Conservation (phyloP, 1,140 invertebrate species). For the Atta texana region DNA sequence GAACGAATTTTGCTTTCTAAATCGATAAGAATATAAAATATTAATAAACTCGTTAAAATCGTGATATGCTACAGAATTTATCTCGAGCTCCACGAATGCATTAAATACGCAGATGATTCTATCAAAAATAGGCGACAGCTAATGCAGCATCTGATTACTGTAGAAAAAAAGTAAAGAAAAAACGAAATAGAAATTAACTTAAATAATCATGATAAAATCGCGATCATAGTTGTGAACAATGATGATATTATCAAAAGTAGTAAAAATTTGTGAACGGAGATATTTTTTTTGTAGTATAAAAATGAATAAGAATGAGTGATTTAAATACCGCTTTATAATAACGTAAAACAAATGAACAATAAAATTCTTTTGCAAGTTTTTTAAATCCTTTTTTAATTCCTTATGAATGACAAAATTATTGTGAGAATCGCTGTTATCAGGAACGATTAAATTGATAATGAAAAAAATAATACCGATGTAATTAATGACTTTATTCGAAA, state of each 20-base stretch:
- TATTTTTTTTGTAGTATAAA: conserved; percentile 18
- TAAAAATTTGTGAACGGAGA: background rate
- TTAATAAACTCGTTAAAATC: background rate
- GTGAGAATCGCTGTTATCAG: background rate
- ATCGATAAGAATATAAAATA: background rate
- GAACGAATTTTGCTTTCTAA: background rate
- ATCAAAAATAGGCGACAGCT: background rate
- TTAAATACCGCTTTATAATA: background rate
- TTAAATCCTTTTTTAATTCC: background rate
- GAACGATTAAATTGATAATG: background rate
- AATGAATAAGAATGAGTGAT: background rate
- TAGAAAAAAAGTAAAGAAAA: conserved; percentile 22
- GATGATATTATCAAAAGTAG: background rate
- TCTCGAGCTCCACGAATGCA: background rate
- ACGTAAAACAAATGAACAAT: background rate
- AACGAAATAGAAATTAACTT: background rate
- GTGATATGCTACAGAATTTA: background rate
- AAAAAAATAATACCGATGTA: background rate
- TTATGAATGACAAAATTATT: conserved; percentile 3
- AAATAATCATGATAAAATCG: background rate
- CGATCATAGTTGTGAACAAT: background rate
- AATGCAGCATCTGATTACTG: background rate
- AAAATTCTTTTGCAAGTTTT: background rate
- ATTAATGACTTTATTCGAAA: conserved; percentile 9
- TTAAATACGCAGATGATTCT: background rate